Evolutionary conservation across 2,113 vertebrate species (phyloP), one percentile per base, ranked within the genome.

Genomic region (Clinocottus analis): DNA sequence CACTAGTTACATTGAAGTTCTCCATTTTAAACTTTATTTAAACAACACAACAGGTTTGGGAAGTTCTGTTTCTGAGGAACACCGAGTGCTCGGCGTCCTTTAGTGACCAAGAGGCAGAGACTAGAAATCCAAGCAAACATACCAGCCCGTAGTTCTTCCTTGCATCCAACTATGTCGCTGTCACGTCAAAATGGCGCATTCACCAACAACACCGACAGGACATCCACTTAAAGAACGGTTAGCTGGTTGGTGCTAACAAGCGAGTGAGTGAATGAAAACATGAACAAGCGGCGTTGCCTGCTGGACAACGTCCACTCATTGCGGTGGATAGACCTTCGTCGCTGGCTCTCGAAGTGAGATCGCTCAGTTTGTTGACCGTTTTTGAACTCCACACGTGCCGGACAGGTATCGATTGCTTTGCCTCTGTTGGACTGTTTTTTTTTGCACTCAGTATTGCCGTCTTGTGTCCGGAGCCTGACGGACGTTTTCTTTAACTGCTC

Each of bases 401-500:
- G 47, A 61, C 29, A 58, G 65, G 16, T 74, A 65, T 83, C 56
- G 77, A 77, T 70, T 78, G 33, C n/a, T 33, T 43, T 63, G 25
- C 39, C 33, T 74, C 41, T 35, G n/a, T 27, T 47, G 23, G 21
- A 37, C 14, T 35, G 39, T 78, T 77, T n/a, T 21, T 51, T 3
- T 9, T 27, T 56, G 41, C n/a, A 12, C 53, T 66, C 27, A 17
- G 51, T 55, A 9, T 62, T 62, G 21, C 45, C 53, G 8, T 23
- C 6, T 19, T 78, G 53, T 68, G 27, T 29, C 29, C 21, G 35
- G 25, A 65, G 25, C 47, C 33, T 51, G 47, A 62, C 17, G 35
- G 67, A 76, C 16, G 19, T 65, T 5, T 71, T 41, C 33, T 59
- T 77, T 2, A 43, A 37, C 33, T 37, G 1, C 41, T 63, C 31